A percentile compares a stretch with the other conserved stretches of the same genome.
phyloP scores from a whole-genome alignment of 1,140 invertebrate species.

The Plectrocnemia conspersa region DNA sequence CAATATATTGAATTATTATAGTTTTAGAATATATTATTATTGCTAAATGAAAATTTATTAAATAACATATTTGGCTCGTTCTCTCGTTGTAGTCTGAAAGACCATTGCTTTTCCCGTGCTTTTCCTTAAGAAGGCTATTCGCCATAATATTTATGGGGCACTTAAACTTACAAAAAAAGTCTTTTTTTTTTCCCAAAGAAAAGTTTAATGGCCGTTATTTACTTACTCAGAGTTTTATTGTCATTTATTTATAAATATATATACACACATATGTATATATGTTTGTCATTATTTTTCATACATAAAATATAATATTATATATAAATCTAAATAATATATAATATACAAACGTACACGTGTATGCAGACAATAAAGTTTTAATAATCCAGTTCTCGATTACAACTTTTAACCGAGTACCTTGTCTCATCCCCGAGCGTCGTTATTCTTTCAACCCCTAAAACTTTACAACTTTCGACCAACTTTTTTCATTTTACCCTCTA shows the following conservation, averaged over 20 bases:
- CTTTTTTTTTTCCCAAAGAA: conserved; percentile 25
- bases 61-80: too few species aligned
- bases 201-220: conserved; percentile 17
- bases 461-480: conserved; percentile 18
- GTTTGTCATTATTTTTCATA: neutral
- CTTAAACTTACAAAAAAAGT: conserved; percentile 23
- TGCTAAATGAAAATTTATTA: too few species aligned
- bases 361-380: conserved; percentile 15
- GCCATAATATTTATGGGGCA: conserved; percentile 25
- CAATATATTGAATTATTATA: too few species aligned
- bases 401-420: conserved; percentile 19
- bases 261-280: neutral
- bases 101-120: conserved; percentile 7
- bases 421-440: conserved; percentile 17
- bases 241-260: conserved; percentile 4
- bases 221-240: conserved; percentile 14
- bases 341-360: neutral
- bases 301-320: neutral
- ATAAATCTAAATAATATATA: neutral
- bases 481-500: conserved; percentile 26
- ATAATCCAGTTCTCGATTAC: conserved; percentile 15
- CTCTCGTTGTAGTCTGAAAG: too few species aligned
- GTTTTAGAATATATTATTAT: too few species aligned
- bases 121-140: conserved; percentile 25
- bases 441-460: conserved; percentile 20